Evolutionary conservation across 2,113 vertebrate genomes (phyloP).

Genomic region (Siniperca knerii): DNA sequence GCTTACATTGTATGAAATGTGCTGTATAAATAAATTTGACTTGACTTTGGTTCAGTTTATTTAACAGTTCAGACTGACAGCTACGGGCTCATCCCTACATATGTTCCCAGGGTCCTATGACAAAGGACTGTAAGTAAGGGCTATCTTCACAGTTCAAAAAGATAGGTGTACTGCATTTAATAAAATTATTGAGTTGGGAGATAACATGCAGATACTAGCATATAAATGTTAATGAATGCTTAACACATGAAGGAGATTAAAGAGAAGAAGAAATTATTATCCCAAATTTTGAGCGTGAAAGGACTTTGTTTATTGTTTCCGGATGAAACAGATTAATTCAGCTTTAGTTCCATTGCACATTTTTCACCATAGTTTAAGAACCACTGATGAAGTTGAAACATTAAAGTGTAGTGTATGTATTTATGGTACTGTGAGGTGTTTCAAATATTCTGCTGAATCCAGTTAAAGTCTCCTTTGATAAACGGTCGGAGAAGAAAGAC

Average conservation of each 20-base stretch:
- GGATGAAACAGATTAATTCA: neutral
- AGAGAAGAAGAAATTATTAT: neutral
- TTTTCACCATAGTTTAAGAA: neutral
- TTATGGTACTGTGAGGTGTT: neutral
- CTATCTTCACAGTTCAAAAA: neutral
- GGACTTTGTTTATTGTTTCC: neutral
- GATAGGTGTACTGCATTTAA: neutral
- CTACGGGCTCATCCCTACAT: no score
- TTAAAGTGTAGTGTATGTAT: neutral
- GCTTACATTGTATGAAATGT: no score
- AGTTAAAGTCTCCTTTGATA: constrained; percentile 2
- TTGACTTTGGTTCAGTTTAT: no score
- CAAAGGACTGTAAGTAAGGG: no score
- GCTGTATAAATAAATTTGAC: no score
- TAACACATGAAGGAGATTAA: neutral
- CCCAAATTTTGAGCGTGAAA: neutral
- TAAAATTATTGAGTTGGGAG: neutral
- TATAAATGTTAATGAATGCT: neutral
- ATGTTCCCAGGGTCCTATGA: no score
- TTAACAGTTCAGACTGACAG: no score
- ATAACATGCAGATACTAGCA: neutral
- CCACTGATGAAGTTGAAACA: no score
- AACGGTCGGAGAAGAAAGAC: constrained; percentile 11
- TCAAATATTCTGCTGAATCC: neutral
- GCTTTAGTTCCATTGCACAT: neutral